Evolutionary conservation across 2,113 vertebrate species (phyloP).

Genomic region (Triplophysa tibetana): DNA sequence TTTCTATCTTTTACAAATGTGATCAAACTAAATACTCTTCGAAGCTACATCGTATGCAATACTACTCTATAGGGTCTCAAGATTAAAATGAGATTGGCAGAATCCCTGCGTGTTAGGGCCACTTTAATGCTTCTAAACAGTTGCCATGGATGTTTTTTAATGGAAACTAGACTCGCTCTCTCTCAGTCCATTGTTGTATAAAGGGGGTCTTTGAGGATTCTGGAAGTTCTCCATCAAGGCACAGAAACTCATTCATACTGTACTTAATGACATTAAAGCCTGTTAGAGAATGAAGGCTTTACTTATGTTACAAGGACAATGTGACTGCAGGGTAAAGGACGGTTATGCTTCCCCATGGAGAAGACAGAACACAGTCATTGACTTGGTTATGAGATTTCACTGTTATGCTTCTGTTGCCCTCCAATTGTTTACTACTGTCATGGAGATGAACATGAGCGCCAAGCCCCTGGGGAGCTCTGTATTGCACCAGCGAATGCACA

Average conservation of each 20-base stretch:
- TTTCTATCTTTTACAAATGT: too few species aligned
- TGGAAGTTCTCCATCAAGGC: not conserved
- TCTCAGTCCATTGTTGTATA: not conserved
- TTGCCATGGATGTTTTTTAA: not conserved
- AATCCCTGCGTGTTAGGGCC: too few species aligned
- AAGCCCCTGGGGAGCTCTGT: not conserved
- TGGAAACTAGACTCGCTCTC: not conserved
- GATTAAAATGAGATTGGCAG: too few species aligned
- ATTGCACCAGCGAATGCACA: not conserved
- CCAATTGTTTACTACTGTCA: slow-evolving; percentile 19
- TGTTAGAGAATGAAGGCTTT: slow-evolving; percentile 9
- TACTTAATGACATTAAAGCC: slow-evolving; percentile 15
- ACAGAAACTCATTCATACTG: not conserved
- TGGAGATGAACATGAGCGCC: slow-evolving; percentile 18
- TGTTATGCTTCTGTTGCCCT: slow-evolving; percentile 21
- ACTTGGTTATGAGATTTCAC: slow-evolving; percentile 16
- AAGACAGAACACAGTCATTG: slow-evolving; percentile 2
- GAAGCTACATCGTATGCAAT: too few species aligned
- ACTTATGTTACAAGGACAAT: not conserved
- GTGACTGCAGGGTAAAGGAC: not conserved
- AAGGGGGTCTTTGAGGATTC: slow-evolving; percentile 26
- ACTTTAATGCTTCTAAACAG: not conserved
- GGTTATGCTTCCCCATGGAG: not conserved
- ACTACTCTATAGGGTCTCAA: too few species aligned
- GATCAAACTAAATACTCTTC: too few species aligned